Base-by-base conservation (phyloP, 2,888 invertebrate species). In the Drosophila yooni region DNA sequence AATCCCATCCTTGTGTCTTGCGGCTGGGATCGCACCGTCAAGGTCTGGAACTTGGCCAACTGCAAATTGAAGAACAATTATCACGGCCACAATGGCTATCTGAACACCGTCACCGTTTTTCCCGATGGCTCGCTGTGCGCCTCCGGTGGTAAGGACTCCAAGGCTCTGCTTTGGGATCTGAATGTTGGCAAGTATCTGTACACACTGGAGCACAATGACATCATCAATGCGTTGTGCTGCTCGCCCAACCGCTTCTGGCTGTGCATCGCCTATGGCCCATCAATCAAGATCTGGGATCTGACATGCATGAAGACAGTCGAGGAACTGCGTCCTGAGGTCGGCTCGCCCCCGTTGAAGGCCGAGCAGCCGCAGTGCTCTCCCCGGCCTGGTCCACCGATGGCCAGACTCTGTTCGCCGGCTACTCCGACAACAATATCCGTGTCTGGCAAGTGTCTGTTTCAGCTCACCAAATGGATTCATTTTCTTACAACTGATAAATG, bases 181-280 rank as follows among this genome's bases (percentile, higher is more conserved):
- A 99, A 99, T 94, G 99, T 99, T 93, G 99, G 99, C 94, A 99
- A 99, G 94, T 99, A 99, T 94, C 95, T 99, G 92, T 99, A 99
- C 95, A 99, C 99, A n/a, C 94, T 99, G 91, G 99, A 99, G 93
- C 99, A 99, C 94, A 99, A 98, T 94, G 99, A 99, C 93, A 97
- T 98, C 93, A 99, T 99, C 94, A 99, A 99, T 90, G 97, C 99
- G 7, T 94, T 99, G 90, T 98, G 98, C 95, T 99, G 99, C 96
- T 99, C 99, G 79, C 99, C 99, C 77, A 99, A 99, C 95, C 96
- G 99, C 92, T 99, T 99, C 93, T 99, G 99, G 99, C 95, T 99
- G 81, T 99, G 99, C 94, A 99, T 99, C 92, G 99, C 99, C 29
- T 99, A 97, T 91, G 99, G 99, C 89, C 98, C 99, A 79, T 97